Evolutionary conservation across 2,113 vertebrate genomes (phyloP), one percentile per base, ranked within the genome.

Genomic region (Meriones unguiculatus): DNA sequence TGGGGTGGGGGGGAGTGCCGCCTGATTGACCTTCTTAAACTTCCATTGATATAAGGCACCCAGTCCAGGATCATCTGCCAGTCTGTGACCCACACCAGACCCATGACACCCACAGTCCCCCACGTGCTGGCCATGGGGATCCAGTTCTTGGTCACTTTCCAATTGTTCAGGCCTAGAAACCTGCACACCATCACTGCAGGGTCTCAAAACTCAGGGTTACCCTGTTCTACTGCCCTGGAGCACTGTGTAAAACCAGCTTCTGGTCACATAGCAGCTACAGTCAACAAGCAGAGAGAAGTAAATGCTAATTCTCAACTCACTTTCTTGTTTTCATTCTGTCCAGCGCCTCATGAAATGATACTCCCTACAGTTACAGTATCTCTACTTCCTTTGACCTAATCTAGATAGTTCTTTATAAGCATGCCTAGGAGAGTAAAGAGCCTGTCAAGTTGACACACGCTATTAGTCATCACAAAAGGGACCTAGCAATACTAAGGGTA

Each of bases 11-110:
- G 41, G 41, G 41, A 4, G 41, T 46, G 4, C 24, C 20, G 38
- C 24, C 99, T 98, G 99, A 1, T 99, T 97, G 0, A 99, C 98
- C 50, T 98, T 98, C 97, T 99, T 99, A 89, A 98, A 99, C 95
- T 99, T 99, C 95, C 99, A 0, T 96, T 98, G 59, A 99, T 95
- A 99, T n/a, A n/a, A n/a, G n/a, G n/a, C n/a, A n/a, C n/a, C n/a
- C n/a, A n/a, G n/a, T n/a, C n/a, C n/a, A n/a, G 98, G 95, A 99
- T 28, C 93, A 99, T 50, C 75, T 98, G 97, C 99, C 99, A 99
- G 96, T 99, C 99, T 7, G 99, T 99, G 93, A 98, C 87, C 98
- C 99, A 99, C 62, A 99, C 98, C 38, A 99, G 25, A 35, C 98
- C 99, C 30, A 99, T 95, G 0, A 98, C 96, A 10, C 98, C 99